Conservation (phyloP, 2,113 vertebrate species). For the Conger conger region DNA sequence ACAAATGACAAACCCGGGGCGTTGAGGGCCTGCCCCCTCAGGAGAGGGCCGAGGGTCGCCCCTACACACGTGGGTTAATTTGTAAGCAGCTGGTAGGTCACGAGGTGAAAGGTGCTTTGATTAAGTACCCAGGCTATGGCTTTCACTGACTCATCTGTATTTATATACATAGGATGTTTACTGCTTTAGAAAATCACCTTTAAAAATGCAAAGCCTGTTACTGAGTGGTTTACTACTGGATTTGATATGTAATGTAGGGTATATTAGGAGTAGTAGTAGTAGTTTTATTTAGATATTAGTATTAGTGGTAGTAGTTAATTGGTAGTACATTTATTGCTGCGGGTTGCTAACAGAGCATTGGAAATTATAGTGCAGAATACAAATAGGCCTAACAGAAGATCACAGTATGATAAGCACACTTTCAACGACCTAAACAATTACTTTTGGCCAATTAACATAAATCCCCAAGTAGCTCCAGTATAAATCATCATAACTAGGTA, state of each 20-base stretch:
- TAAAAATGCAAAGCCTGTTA: background rate
- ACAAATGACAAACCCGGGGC: slow-evolving; percentile 56
- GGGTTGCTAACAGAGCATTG: background rate
- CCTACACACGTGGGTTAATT: slow-evolving; percentile 66
- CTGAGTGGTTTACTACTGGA: background rate
- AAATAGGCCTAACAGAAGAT: background rate
- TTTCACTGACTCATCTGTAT: slow-evolving; percentile 67
- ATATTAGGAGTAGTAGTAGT: background rate
- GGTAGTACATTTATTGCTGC: background rate
- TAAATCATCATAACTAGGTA: background rate
- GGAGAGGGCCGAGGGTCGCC: slow-evolving; percentile 51
- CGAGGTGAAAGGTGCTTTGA: slow-evolving; percentile 55
- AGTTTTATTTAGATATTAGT: background rate
- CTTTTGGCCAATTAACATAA: background rate
- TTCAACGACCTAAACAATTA: background rate
- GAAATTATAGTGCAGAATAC: background rate
- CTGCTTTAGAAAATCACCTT: background rate
- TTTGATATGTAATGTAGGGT: background rate
- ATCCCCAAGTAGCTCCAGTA: background rate
- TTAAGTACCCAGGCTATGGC: slow-evolving; percentile 55
- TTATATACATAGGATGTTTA: slow-evolving; percentile 17
- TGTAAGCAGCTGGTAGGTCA: slow-evolving; percentile 54
- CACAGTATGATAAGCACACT: background rate
- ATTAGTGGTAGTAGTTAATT: background rate
- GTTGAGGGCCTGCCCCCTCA: slow-evolving; percentile 53